phyloP scores from a whole-genome alignment of 2,797 vertebrate species.

The Prunella strophiata region DNA sequence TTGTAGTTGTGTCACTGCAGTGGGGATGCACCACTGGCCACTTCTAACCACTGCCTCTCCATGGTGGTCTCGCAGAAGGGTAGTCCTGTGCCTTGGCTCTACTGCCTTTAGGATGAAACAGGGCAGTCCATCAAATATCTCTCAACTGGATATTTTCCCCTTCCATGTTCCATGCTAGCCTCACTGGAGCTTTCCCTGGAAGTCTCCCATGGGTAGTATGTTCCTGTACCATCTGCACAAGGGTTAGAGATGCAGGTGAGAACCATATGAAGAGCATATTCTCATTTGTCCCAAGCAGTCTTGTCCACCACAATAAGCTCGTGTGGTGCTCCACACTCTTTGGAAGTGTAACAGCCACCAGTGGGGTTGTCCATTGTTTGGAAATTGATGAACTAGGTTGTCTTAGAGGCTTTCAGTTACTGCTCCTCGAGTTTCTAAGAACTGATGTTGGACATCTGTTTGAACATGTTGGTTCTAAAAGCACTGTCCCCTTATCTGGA shows the following conservation, averaged over 20 bases:
- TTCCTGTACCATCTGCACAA: not conserved
- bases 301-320: not conserved
- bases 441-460: not conserved
- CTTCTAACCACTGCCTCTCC: not conserved
- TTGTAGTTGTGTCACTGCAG: not conserved
- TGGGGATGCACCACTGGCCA: not conserved
- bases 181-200: not conserved
- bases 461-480: not conserved
- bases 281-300: not conserved
- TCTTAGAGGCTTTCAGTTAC: not conserved
- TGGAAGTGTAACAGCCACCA: not conserved
- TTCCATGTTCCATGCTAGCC: not conserved
- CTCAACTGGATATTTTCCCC: not conserved
- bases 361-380: not conserved
- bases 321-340: rapidly evolving
- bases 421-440: not conserved
- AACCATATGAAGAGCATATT: not conserved
- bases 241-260: not conserved
- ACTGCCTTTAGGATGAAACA: not conserved
- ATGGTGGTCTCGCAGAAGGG: not conserved
- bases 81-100: not conserved
- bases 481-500: not conserved
- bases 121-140: not conserved
- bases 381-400: not conserved
- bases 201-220: not conserved